Evolutionary conservation across 2,797 vertebrate species (phyloP).

Genomic region (Urosaurus nigricauda): DNA sequence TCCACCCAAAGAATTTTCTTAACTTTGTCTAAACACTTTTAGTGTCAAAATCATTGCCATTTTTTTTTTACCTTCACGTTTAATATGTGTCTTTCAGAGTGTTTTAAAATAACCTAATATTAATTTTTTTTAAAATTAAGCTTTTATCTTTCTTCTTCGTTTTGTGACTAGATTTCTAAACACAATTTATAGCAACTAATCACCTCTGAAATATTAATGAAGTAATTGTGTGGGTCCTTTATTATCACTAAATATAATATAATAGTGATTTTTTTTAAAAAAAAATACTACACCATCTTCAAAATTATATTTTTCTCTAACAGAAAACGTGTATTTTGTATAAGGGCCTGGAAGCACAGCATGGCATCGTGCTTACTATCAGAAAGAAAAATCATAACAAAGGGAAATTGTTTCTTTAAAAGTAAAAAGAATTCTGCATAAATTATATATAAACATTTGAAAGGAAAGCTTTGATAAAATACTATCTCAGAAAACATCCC

Average conservation of each 20-base stretch:
- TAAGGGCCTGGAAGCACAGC: background rate
- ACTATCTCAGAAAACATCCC: background rate
- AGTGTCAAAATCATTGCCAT: background rate
- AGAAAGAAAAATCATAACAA: background rate
- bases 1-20: background rate
- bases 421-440: background rate
- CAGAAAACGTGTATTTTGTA: fast-evolving
- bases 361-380: fast-evolving
- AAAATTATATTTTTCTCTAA: background rate
- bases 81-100: too few relatives aligned
- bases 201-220: background rate
- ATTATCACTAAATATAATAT: background rate
- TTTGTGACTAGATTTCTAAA: background rate
- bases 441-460: conserved; percentile 39
- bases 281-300: background rate
- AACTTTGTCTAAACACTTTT: conserved; percentile 1
- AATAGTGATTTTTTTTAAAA: fast-evolving
- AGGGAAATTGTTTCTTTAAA: conserved; percentile 5
- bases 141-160: background rate
- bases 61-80: conserved; percentile 5
- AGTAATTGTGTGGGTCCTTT: background rate
- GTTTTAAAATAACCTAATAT: background rate
- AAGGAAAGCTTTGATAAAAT: background rate
- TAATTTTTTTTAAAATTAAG: background rate
- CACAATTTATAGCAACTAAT: background rate